Evolutionary conservation across 1,140 invertebrate genomes (phyloP).

Genomic region (Stegodyphus mimosarum): DNA sequence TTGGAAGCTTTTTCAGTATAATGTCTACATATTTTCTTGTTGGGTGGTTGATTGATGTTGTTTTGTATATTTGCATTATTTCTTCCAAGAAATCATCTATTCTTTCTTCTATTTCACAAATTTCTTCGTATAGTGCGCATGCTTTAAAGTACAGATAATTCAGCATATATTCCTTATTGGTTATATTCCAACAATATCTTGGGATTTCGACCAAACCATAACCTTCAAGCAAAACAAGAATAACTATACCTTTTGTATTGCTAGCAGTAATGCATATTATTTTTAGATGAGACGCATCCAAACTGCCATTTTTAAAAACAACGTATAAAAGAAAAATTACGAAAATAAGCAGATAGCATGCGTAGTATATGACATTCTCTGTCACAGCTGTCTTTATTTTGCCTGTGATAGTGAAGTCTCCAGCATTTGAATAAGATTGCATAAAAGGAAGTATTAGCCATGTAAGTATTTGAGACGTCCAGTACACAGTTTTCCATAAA

Average conservation of each 20-base stretch:
- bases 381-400: not conserved
- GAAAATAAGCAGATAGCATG: not conserved
- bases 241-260: conserved; percentile 98
- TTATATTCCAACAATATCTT: conserved; percentile 67
- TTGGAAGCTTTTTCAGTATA: conserved; percentile 67
- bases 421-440: not conserved
- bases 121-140: conserved; percentile 93
- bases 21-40: not conserved
- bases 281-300: conserved; percentile 76
- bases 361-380: not conserved
- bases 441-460: not conserved
- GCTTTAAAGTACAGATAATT: conserved; percentile 95
- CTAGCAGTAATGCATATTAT: conserved; percentile 96
- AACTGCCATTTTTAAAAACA: not conserved
- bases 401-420: not conserved
- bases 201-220: conserved; percentile 87
- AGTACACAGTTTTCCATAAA: not conserved
- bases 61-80: conserved; percentile 61
- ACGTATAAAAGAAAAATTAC: not conserved
- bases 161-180: conserved; percentile 76
- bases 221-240: conserved; percentile 95
- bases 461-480: not conserved
- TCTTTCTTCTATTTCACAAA: conserved; percentile 95
- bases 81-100: conserved; percentile 95
- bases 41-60: not conserved